Conservation (phyloP, 2,888 invertebrate species). For the Lasius fuliginosus region DNA sequence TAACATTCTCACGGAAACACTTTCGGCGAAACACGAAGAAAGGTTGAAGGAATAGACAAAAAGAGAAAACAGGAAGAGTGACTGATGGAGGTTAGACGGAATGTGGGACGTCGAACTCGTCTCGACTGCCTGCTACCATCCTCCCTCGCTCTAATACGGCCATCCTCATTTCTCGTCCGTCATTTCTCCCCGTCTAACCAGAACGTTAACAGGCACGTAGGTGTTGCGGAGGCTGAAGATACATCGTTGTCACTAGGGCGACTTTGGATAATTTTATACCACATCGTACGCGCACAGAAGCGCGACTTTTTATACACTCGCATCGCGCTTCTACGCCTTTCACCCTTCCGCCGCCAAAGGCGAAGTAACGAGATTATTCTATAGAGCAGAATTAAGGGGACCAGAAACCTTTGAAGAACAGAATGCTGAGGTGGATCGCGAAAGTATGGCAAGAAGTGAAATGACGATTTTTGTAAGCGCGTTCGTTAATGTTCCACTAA, state of each 20-base stretch:
- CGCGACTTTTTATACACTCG: slow-evolving; percentile 11
- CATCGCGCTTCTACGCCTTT: background rate
- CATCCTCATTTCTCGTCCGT: slow-evolving; percentile 10
- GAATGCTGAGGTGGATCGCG: background rate
- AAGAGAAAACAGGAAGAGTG: slow-evolving; percentile 49
- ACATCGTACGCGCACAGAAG: background rate
- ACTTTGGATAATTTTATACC: slow-evolving; percentile 38
- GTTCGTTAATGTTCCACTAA: background rate
- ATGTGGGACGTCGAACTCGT: slow-evolving; percentile 83
- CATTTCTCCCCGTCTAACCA: background rate
- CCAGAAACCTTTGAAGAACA: slow-evolving; percentile 41
- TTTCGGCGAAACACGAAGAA: slow-evolving; percentile 31
- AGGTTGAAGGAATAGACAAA: slow-evolving; percentile 28
- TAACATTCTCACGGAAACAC: slow-evolving; percentile 50
- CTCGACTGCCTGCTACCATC: slow-evolving; percentile 69
- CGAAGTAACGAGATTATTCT: slow-evolving; percentile 18
- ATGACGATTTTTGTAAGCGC: background rate
- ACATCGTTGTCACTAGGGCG: slow-evolving; percentile 20
- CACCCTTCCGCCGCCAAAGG: background rate
- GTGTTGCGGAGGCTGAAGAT: slow-evolving; percentile 39
- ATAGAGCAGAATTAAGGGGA: slow-evolving; percentile 37
- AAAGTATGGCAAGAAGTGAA: background rate
- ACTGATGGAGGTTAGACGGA: slow-evolving; percentile 74
- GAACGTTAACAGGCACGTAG: slow-evolving; percentile 32
- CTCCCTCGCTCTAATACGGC: slow-evolving; percentile 10